These are phyloP conservation scores for Vipera latastei DNA, from an alignment of 2,797 vertebrate species.

Conservation along the genomic window DNA sequence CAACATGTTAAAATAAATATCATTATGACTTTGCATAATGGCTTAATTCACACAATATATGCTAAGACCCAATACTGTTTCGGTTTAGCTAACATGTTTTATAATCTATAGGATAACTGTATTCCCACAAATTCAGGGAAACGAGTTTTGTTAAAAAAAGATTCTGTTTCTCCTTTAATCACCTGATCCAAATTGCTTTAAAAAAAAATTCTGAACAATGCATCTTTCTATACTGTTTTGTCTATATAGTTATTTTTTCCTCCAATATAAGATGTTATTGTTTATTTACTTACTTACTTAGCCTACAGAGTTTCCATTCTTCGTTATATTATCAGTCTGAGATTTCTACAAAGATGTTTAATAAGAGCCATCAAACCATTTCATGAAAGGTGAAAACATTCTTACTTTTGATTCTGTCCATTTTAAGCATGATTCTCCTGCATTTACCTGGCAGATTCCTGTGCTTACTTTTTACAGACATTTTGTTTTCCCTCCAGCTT, in stretches of 20 bases:
- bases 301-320: conserved; percentile 63
- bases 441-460: conserved; percentile 51
- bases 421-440: conserved; percentile 69
- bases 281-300: neutral
- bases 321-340: conserved; percentile 72
- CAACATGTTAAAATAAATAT: neutral
- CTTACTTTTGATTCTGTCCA: conserved; percentile 75
- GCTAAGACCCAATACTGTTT: neutral
- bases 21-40: neutral
- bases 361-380: conserved; percentile 68
- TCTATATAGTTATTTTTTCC: conserved; percentile 68
- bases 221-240: conserved; percentile 57
- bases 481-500: conserved; percentile 3
- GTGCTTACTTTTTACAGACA: conserved; percentile 25
- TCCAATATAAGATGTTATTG: conserved; percentile 67
- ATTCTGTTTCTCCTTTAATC: conserved; percentile 67
- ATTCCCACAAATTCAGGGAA: conserved; percentile 42
- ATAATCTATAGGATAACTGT: conserved; percentile 25
- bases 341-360: conserved; percentile 74
- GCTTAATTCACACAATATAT: neutral
- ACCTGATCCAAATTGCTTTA: conserved; percentile 62
- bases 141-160: conserved; percentile 4
- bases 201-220: conserved; percentile 63
- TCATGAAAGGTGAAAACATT: conserved; percentile 68
- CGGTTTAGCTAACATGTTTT: neutral